These are phyloP conservation scores for Labrus mixtus DNA, from an alignment of 2,113 vertebrate species.

Conservation along the genomic window DNA sequence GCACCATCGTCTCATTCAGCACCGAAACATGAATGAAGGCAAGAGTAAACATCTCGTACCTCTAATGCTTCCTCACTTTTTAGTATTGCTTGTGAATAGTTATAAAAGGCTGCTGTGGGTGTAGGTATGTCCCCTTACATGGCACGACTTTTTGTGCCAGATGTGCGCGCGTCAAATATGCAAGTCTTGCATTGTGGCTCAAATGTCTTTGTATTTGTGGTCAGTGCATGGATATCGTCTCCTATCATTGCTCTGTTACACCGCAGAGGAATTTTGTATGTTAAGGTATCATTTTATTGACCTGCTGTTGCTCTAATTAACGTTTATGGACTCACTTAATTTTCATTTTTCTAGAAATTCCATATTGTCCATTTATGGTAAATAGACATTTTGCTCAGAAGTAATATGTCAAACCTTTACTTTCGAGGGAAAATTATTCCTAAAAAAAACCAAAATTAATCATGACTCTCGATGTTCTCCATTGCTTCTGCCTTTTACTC, in stretches of 20 bases:
- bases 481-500: not conserved
- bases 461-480: not conserved
- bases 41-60: not conserved
- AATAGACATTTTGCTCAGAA: too few species aligned
- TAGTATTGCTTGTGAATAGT: accelerated
- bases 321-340: not conserved
- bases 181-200: not conserved
- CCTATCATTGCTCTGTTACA: too few species aligned
- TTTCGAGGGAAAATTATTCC: not conserved
- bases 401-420: too few species aligned
- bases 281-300: not conserved
- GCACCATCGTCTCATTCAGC: constrained; percentile 34
- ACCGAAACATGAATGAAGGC: constrained; percentile 34
- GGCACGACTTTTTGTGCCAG: not conserved
- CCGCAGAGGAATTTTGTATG: not conserved
- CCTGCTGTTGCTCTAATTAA: not conserved
- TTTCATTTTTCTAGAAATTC: not conserved
- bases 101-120: not conserved
- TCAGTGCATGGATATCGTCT: not conserved
- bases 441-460: not conserved
- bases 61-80: not conserved
- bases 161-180: not conserved
- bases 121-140: not conserved
- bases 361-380: too few species aligned
- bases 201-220: not conserved